These are phyloP conservation scores for Halesus radiatus DNA, from an alignment of 1,140 invertebrate genomes.

Conservation along the genomic window DNA sequence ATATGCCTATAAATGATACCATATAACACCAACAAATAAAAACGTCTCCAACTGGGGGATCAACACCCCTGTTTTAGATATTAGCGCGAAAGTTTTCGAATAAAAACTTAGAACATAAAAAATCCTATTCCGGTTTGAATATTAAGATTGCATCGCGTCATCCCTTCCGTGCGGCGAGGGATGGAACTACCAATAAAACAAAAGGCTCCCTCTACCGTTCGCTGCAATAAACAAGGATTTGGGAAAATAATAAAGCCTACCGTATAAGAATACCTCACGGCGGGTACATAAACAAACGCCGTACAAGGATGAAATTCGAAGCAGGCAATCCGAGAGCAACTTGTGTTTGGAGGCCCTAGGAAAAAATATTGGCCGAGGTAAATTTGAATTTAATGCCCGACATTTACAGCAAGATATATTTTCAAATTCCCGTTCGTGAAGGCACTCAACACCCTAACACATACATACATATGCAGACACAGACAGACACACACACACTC, in stretches of 20 bases:
- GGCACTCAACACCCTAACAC: background rate
- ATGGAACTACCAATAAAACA: slow-evolving; percentile 34
- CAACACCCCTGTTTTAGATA: background rate
- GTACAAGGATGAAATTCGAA: slow-evolving; percentile 40
- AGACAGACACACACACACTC: background rate
- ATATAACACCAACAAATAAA: too few species aligned
- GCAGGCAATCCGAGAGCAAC: slow-evolving; percentile 12
- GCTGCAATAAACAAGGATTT: slow-evolving; percentile 54
- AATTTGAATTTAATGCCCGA: slow-evolving; percentile 40
- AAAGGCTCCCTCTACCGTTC: slow-evolving; percentile 35
- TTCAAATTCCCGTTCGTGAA: slow-evolving; percentile 33
- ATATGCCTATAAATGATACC: too few species aligned
- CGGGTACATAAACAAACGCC: slow-evolving; percentile 47
- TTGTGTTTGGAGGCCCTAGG: background rate
- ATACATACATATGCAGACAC: background rate
- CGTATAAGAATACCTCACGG: slow-evolving; percentile 49
- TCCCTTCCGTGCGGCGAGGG: background rate
- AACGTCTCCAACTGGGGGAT: too few species aligned
- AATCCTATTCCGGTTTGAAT: slow-evolving; percentile 7
- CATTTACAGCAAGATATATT: slow-evolving; percentile 24
- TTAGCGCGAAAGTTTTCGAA: slow-evolving; percentile 28
- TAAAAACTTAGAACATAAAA: slow-evolving; percentile 16
- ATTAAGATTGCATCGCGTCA: background rate
- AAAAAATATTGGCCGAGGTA: slow-evolving; percentile 32
- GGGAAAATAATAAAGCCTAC: slow-evolving; percentile 55